phyloP scores from a whole-genome alignment of 53 echinoderm and acorn worm species.

The Astropecten irregularis region DNA sequence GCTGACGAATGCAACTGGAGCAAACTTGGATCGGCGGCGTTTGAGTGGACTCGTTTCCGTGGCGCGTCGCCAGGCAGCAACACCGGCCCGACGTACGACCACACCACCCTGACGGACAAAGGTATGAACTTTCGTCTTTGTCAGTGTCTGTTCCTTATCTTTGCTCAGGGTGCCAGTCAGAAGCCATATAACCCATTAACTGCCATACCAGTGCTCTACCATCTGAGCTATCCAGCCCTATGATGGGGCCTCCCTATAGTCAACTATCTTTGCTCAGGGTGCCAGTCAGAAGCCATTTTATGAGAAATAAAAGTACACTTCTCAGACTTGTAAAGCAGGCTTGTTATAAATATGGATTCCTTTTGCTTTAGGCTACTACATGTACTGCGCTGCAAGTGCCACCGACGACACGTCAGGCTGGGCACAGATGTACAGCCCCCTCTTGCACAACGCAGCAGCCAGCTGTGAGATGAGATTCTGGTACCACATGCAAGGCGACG shows the following conservation, averaged over 20 bases:
- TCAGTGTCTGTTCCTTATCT: too few relatives aligned
- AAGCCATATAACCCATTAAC: too few relatives aligned
- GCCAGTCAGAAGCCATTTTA: too few relatives aligned
- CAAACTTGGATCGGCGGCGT: slow-evolving; percentile 34
- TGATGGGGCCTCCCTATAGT: too few relatives aligned
- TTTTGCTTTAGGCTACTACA: slow-evolving; percentile 73
- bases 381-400: slow-evolving; percentile 77
- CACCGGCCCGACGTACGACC: slow-evolving; percentile 88
- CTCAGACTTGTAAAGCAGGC: too few relatives aligned
- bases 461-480: slow-evolving; percentile 82
- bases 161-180: too few relatives aligned
- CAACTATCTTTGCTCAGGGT: too few relatives aligned
- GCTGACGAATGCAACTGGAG: slow-evolving; percentile 76
- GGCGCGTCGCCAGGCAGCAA: slow-evolving; percentile 77
- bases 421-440: slow-evolving; percentile 55
- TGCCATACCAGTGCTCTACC: too few relatives aligned
- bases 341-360: too few relatives aligned
- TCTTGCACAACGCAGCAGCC: slow-evolving; percentile 75
- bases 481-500: slow-evolving; percentile 68
- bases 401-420: slow-evolving; percentile 33
- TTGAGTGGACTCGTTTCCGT: slow-evolving; percentile 54
- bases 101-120: slow-evolving; percentile 74
- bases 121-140: too few relatives aligned
- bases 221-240: too few relatives aligned
- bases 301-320: too few relatives aligned